Percentiles rank a stretch among this genome's conserved stretches.
These are phyloP conservation scores for Echinometra lucunter DNA, from an alignment of 53 echinoderm and acorn worm genomes.

Conservation along the genomic window DNA sequence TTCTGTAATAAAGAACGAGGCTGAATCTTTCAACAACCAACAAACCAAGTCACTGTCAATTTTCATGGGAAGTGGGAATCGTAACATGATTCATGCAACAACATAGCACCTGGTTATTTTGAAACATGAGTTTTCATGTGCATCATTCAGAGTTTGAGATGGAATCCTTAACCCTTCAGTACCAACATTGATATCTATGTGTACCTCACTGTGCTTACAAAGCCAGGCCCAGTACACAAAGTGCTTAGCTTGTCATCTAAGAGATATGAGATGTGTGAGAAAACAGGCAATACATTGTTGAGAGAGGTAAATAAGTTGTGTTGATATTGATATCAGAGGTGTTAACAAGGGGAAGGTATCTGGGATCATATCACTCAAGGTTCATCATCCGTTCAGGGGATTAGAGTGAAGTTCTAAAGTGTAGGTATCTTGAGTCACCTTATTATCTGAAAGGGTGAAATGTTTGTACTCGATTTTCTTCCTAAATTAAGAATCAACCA, in stretches of 20 bases:
- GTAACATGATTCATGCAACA: slow-evolving; percentile 52
- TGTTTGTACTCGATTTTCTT: too few species aligned
- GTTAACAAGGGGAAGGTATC: slow-evolving; percentile 16
- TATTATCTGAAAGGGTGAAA: too few species aligned
- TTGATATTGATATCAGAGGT: slow-evolving; percentile 8
- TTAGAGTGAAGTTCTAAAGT: not conserved
- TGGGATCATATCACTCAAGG: not conserved
- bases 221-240: not conserved
- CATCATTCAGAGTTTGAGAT: not conserved
- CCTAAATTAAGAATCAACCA: too few species aligned
- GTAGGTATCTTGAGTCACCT: too few species aligned
- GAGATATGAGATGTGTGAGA: slow-evolving; percentile 5
- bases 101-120: slow-evolving; percentile 30
- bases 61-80: slow-evolving; percentile 17
- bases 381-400: slow-evolving; percentile 1
- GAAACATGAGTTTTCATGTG: slow-evolving; percentile 33
- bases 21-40: not conserved
- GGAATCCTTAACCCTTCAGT: not conserved
- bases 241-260: not conserved
- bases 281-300: not conserved
- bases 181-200: not conserved
- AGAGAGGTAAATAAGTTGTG: not conserved
- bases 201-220: not conserved
- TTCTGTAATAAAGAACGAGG: not conserved
- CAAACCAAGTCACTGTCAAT: slow-evolving; percentile 13